Evolutionary conservation across 2,888 invertebrate species (phyloP).

Genomic region (Sminthurinus aureus): DNA sequence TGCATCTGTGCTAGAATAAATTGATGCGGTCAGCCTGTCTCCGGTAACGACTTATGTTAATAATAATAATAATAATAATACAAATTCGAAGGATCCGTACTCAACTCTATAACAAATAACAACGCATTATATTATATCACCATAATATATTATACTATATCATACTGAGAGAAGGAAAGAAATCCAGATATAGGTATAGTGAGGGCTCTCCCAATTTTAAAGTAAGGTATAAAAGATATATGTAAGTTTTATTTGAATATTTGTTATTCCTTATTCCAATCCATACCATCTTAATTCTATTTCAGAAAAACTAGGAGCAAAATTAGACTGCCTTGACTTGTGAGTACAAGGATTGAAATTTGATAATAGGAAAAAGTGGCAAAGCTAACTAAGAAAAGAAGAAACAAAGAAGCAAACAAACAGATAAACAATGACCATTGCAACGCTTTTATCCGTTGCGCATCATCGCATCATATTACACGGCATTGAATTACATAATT

Average conservation of each 20-base stretch:
- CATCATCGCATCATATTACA: too few species aligned
- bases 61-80: neutral
- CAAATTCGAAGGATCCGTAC: neutral
- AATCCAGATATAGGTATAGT: too few species aligned
- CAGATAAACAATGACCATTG: neutral
- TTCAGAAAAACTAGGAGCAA: neutral
- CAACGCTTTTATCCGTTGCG: neutral
- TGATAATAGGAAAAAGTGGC: too few species aligned
- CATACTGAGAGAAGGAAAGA: too few species aligned
- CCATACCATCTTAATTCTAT: too few species aligned
- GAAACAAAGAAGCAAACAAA: neutral
- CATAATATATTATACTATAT: neutral
- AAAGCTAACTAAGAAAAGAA: too few species aligned
- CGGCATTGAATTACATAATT: too few species aligned
- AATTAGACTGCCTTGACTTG: neutral
- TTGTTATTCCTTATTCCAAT: neutral
- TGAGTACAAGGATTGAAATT: too few species aligned
- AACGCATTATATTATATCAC: too few species aligned
- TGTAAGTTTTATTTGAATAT: too few species aligned
- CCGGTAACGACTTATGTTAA: constrained; percentile 28
- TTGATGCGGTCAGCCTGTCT: constrained; percentile 45
- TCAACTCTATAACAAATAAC: neutral
- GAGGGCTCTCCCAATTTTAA: too few species aligned
- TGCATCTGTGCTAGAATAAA: constrained; percentile 39
- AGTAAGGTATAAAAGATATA: too few species aligned